A percentile compares a stretch with the other conserved stretches of the same genome.
These are phyloP conservation scores for Lichenostomus cassidix DNA, from an alignment of 2,113 vertebrate species.

Conservation along the genomic window DNA sequence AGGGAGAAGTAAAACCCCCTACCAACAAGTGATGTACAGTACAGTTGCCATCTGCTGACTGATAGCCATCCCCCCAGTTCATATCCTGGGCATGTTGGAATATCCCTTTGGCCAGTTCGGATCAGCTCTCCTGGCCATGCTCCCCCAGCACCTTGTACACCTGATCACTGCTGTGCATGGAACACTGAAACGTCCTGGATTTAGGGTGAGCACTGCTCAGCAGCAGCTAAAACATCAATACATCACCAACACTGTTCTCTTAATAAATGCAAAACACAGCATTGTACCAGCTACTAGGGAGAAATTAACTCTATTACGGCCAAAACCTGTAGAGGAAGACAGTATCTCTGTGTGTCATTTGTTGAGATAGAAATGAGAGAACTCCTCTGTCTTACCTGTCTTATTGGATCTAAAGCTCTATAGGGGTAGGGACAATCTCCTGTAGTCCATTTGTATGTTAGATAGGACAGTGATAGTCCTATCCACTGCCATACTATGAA, in stretches of 20 bases:
- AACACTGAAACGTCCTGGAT: neutral
- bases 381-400: neutral
- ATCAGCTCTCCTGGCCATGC: neutral
- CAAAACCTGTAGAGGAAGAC: neutral
- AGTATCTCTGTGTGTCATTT: neutral
- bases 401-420: neutral
- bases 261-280: neutral
- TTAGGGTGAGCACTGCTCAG: neutral
- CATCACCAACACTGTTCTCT: neutral
- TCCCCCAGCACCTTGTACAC: neutral
- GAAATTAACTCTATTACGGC: neutral
- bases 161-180: neutral
- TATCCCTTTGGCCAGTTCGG: neutral
- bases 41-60: neutral
- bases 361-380: neutral
- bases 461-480: neutral
- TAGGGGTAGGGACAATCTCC: neutral
- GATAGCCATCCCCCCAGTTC: neutral
- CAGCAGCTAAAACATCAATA: neutral
- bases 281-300: neutral
- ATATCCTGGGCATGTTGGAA: neutral
- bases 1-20: neutral
- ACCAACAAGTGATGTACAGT: neutral
- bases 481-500: neutral
- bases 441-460: fast-evolving